Evolutionary conservation across 1,140 invertebrate genomes (phyloP), one percentile per base, ranked within the genome.

Genomic region (Spodoptera litura): DNA sequence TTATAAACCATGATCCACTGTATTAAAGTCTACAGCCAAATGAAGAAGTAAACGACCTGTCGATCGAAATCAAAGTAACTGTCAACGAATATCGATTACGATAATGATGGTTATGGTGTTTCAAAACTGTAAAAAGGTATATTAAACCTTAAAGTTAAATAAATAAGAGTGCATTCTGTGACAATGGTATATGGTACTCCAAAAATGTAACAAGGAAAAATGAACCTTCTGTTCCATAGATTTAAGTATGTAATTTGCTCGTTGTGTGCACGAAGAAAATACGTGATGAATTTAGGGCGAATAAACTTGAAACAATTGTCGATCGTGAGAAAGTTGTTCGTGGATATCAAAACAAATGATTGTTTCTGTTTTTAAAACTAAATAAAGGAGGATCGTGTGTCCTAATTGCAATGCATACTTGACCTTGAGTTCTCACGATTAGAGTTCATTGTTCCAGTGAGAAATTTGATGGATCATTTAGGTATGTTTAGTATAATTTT

Each of bases 51-150:
- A 68, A 77, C 74, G 61, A 77, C 62, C 53, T 77, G 62, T 56
- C 49, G 68, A 82, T 76, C 76, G 71, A 77, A 83, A 85, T 83
- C 78, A 75, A 78, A 84, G 74, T 83, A 85, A 87, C 86, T 82
- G 83, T 83, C 79, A 82, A 73, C 78, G 20, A 80, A 79, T 53
- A 80, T 77, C 81, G 79, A 79, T 83, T 81, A 76, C 74, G 12
- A 77, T 68, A 68, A 77, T 68, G 11, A n/a, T 44, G 55, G 55
- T 76, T 76, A 44, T 61, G 13, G 25, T 64, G 27, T 13, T 53
- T 15, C 6, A 25, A 75, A 64, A 52, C 11, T 77, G 70, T 31
- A 55, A 49, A 51, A 74, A 52, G 72, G 52, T 51, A 78, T 58
- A 74, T 11, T 73, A 3, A 31, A 73, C 56, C 8, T 73, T 51